phyloP scores from a whole-genome alignment of 2,113 vertebrate genomes.

The Campylomormyrus numenius region DNA sequence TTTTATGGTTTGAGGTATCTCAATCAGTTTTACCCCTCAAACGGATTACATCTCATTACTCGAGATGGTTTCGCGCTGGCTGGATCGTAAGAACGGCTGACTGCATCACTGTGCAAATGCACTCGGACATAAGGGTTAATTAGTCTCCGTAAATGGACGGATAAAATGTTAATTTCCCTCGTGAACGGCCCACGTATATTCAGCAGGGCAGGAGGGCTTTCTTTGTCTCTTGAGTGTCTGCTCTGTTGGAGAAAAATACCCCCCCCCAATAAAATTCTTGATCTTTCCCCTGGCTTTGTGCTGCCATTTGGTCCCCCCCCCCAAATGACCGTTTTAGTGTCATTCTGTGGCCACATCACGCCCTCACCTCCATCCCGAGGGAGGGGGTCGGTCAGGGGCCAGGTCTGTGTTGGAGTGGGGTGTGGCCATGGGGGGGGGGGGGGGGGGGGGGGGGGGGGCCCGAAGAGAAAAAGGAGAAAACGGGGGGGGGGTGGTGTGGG shows the following conservation, averaged over 20 bases:
- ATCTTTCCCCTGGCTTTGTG: constrained; percentile 51
- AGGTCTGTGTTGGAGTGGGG: background rate
- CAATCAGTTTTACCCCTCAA: background rate
- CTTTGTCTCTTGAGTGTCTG: constrained; percentile 46
- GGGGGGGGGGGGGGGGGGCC: constrained; percentile 15
- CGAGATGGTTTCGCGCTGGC: background rate
- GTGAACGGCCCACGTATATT: constrained; percentile 45
- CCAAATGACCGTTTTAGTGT: constrained; percentile 38
- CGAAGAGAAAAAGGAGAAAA: too few species aligned
- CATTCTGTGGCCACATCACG: constrained; percentile 40
- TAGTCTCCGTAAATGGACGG: constrained; percentile 38
- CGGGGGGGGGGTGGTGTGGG: too few species aligned
- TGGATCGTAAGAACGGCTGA: background rate
- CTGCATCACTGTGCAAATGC: background rate
- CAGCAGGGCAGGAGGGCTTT: constrained; percentile 47
- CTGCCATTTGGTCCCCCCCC: constrained; percentile 54
- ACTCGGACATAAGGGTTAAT: constrained; percentile 25
- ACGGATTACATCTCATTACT: background rate
- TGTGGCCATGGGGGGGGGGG: background rate
- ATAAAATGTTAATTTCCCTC: constrained; percentile 56
- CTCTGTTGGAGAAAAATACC: constrained; percentile 43
- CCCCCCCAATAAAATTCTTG: constrained; percentile 46
- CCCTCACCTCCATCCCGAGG: background rate
- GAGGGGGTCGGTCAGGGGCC: background rate
- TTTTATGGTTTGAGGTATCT: background rate